Evolutionary conservation across 2,888 invertebrate species (phyloP).

Genomic region (Perizoma flavofasciatum): DNA sequence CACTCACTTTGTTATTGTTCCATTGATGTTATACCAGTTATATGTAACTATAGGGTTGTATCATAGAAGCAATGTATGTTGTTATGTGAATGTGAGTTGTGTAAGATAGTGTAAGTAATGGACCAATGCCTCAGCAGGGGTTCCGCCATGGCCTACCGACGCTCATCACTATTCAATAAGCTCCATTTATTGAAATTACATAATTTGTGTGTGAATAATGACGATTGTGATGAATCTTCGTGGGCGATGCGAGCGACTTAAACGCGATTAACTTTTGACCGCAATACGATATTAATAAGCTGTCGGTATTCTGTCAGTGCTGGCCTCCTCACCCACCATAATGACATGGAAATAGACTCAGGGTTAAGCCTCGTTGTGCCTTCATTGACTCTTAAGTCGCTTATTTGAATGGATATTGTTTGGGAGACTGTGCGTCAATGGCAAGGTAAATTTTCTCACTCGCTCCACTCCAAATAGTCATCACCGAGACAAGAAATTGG

Average conservation of each 20-base stretch:
- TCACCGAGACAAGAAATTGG: no score
- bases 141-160: slow-evolving; percentile 74
- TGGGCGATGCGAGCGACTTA: slow-evolving; percentile 82
- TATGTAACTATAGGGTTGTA: background rate
- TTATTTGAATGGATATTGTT: slow-evolving; percentile 55
- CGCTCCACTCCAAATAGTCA: no score
- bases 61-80: slow-evolving; percentile 12
- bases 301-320: slow-evolving; percentile 55
- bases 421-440: slow-evolving; percentile 34
- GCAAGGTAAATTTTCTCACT: no score
- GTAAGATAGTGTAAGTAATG: slow-evolving; percentile 40
- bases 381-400: slow-evolving; percentile 57
- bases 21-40: slow-evolving; percentile 16
- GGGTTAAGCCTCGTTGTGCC: slow-evolving; percentile 44
- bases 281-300: slow-evolving; percentile 77
- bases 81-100: background rate
- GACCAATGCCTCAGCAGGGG: slow-evolving; percentile 63
- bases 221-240: slow-evolving; percentile 83
- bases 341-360: slow-evolving; percentile 75
- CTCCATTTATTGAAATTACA: slow-evolving; percentile 84
- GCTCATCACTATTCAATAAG: slow-evolving; percentile 84
- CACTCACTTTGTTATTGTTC: slow-evolving; percentile 11
- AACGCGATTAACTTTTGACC: slow-evolving; percentile 84
- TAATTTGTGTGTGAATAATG: slow-evolving; percentile 85
- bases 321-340: slow-evolving; percentile 44